Base-by-base conservation (phyloP, 2,888 invertebrate species). In the Bibio marci region DNA sequence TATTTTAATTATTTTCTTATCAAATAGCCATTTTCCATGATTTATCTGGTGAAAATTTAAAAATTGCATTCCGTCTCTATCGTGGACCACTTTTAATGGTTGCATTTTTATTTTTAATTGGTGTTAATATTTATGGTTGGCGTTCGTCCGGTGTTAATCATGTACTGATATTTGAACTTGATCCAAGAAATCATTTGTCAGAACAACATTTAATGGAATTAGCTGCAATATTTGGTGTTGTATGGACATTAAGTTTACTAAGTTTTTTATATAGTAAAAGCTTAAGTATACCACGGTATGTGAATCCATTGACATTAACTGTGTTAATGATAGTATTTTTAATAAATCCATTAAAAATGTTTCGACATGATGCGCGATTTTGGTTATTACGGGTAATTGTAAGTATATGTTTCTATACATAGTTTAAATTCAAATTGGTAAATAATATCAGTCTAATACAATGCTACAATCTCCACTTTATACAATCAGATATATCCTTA, bases 121-220 rank as follows among this genome's bases (percentile, higher is more conserved):
- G 94, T 19, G 80, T 95, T 37, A 95, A 95, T 56, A 88, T 94
- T 1, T 94, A 94, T 57, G 94, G 94, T 6, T 95, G 95, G 95
- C 68, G 94, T 46, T 87, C 91, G 0, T 91, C 92, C 0, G 95
- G 97, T 3, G 95, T 97, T 12, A 95, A 95, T 65, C 95, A 97
- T 57, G 95, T 97, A 1, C 68, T 97, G 2, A 97, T 97, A 49
- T 97, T 97, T 61, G 95, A 95, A 57, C 65, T 97, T 51, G 94
- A 97, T 60, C 95, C 95, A 0, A 67, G 95, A 41, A 90, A 92
- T 60, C 92, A 95, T 60, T 65, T 88, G 0, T 85, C 85, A 0
- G 92, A 94, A 50, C 92, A 94, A 53, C 87, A 95, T 62, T 67
- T 97, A 30, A 88, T 95, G 74, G 95, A 95, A 60, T 62, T 91